Evolutionary conservation across 2,797 vertebrate species (phyloP), one percentile per base, ranked within the genome.

Genomic region (Arrhamphus sclerolepis): DNA sequence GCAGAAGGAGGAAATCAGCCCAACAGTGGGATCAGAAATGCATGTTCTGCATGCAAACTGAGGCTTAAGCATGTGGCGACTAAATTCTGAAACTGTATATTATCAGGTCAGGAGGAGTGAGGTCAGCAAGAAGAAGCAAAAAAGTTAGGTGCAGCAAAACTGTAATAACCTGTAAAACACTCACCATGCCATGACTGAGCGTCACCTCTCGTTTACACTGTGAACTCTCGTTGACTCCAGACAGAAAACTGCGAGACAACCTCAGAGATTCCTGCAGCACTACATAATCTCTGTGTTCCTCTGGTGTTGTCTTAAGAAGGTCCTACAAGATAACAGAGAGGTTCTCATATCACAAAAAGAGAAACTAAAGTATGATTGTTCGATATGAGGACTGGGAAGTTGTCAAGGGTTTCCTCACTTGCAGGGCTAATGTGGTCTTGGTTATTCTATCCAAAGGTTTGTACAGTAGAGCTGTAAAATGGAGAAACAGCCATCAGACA

Each of bases 391-490:
- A 11, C 4, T 11, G 8, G 48, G 18, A 26, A 26, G 4, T 14
- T 17, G 20, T 56, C 6, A 4, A 19, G 10, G 3, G 2, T 42
- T 44, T 51, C 62, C 90, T 92, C 75, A 94, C 93, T 43, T 70
- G 87, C 47, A 94, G 68, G 24, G 89, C 89, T 3, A 93, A 84
- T 22, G 91, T 93, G 26, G 90, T 93, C 77, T 88, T 93, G 55
- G 92, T 94, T 24, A 94, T 84, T 80, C 92, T 79, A 61, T 93
- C 92, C 82, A 94, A 64, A 48, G 93, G 93, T 40, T 90, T 93
- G 80, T 93, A 93, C 0, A 94, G 86, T 1, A 94, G 89, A 82
- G 88, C 93, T 94, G 84, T 7, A 40, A 66, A 52, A 20, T 44
- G 0, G n/a, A 64, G 20, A 78, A 14, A 62, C 5, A 22, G 2